phyloP scores from a whole-genome alignment of 2,113 vertebrate genomes.

The Acrocephalus kingi region DNA sequence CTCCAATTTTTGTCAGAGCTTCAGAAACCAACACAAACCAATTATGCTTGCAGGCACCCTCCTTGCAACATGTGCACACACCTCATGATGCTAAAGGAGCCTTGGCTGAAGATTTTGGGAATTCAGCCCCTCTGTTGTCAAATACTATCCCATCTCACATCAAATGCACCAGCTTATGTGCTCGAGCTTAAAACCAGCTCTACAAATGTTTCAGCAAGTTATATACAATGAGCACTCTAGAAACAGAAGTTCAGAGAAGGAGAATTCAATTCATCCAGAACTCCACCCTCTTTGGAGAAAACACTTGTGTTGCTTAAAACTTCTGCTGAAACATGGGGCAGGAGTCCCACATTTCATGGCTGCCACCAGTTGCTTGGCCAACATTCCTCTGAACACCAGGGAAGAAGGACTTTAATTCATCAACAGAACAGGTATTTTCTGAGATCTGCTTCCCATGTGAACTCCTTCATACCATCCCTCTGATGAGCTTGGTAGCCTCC shows the following conservation, averaged over 20 bases:
- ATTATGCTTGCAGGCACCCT: not conserved
- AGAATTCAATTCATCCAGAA: not conserved
- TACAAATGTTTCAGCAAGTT: not conserved
- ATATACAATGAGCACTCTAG: not conserved
- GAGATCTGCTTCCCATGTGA: not conserved
- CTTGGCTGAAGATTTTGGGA: not conserved
- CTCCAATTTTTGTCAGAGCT: not conserved
- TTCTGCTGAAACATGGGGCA: not conserved
- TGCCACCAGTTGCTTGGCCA: not conserved
- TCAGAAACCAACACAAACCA: not conserved
- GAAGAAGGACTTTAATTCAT: not conserved
- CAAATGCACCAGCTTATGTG: not conserved
- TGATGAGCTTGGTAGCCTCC: not conserved
- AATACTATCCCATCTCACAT: not conserved
- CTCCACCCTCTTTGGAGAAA: not conserved
- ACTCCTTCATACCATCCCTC: not conserved
- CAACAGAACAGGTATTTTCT: not conserved
- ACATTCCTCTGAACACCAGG: not conserved
- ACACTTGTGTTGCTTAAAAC: not conserved
- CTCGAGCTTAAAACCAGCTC: not conserved
- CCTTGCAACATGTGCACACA: not conserved
- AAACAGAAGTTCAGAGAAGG: not conserved
- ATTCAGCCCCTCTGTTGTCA: not conserved
- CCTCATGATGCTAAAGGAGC: not conserved
- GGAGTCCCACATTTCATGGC: not conserved